phyloP scores from a whole-genome alignment of 2,797 vertebrate species.

The Stomatorhinus walkeri region DNA sequence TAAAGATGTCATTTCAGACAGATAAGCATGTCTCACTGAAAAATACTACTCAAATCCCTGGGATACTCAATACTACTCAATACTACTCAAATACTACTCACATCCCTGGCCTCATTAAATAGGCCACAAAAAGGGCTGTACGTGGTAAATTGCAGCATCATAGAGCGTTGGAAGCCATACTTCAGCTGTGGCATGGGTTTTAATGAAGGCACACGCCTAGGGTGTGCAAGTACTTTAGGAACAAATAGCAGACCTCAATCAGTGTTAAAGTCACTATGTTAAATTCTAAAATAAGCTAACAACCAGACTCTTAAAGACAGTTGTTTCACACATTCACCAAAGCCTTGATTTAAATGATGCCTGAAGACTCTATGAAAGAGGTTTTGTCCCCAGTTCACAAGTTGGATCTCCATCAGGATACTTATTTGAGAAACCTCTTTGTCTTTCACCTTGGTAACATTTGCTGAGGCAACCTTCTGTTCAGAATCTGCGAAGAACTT shows the following conservation, averaged over 20 bases:
- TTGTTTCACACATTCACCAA: background rate
- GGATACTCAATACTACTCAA: too few species aligned
- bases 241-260: background rate
- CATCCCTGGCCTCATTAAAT: too few species aligned
- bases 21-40: background rate
- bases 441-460: background rate
- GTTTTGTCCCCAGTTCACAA: background rate
- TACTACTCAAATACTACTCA: too few species aligned
- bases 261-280: background rate
- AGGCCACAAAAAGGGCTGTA: background rate
- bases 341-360: background rate
- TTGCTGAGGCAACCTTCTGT: background rate
- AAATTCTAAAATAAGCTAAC: background rate
- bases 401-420: background rate
- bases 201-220: background rate
- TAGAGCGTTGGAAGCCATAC: background rate
- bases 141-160: background rate
- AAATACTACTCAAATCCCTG: too few species aligned
- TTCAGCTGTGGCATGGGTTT: background rate
- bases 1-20: background rate
- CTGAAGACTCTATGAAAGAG: background rate
- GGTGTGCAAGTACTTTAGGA: background rate
- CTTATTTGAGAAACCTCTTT: slow-evolving; percentile 3
- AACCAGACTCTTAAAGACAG: background rate
- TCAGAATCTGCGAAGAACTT: background rate